Evolutionary conservation across 2,888 invertebrate species (phyloP), one percentile per base, ranked within the genome.

Genomic region (Leptura quadrifasciata): DNA sequence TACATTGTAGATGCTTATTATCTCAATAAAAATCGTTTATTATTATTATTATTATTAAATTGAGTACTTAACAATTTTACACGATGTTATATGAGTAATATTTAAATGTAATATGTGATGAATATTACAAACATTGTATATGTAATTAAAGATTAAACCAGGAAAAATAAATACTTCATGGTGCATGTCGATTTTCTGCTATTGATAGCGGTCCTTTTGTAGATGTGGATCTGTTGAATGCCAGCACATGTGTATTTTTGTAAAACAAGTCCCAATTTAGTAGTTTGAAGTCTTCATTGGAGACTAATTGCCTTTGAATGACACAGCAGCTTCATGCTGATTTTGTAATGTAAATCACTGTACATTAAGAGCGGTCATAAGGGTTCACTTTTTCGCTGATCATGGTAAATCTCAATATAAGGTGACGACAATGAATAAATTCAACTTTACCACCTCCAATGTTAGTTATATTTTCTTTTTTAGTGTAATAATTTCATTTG

Each of bases 321-420:
- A 80, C 79, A 78, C 79, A 80, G 80, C 80, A 80, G 76, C 78
- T 73, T 71, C 79, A 77, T 74, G 80, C 80, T 79, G 79, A 75
- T 69, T 76, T 55, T 24, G 17, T 80, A 78, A 78, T 78, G 72
- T 75, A 75, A 79, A 73, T 72, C 78, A 74, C 63, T 2, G 76
- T 78, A 39, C 9, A 60, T 52, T 60, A 55, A 73, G 63, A 76
- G 75, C 75, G 72, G 77, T 60, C 10, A 27, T 35, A 17, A n/a
- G n/a, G n/a, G 47, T 47, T 47, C 47, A 47, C 47, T n/a, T 47
- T 47, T n/a, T 47, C n/a, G n/a, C 15, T 15, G 47, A n/a, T 47
- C 15, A n/a, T 47, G 1, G 1, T 47, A 47, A 47, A 17, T 47
- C n/a, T 12, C 47, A 47, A 47, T n/a, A n/a, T n/a, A 47, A n/a